Evolutionary conservation across 2,888 invertebrate species (phyloP), one percentile per base, ranked within the genome.

Genomic region (Rhogogaster chlorosoma): DNA sequence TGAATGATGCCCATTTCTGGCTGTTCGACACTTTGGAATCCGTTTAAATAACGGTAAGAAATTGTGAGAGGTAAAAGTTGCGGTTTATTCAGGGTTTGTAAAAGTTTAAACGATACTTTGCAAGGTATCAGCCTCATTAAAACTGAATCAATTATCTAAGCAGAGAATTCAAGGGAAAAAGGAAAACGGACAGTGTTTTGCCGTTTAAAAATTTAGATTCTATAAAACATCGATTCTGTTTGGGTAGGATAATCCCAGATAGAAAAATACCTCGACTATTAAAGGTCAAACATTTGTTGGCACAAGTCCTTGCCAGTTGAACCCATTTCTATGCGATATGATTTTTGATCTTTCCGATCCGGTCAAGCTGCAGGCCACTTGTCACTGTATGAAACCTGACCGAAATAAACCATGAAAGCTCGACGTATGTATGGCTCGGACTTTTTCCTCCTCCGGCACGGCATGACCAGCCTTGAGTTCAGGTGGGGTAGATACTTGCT

Each of bases 401-500:
- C 73, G 42, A 73, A 73, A 73, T 73, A 73, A 73, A 73, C 18
- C 26, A 26, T 26, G 38, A 42, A 29, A 73, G 12, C 12, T 73
- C 45, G 42, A 22, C 45, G 22, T 73, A 45, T 3, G 26, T 38
- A 42, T 32, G 5, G 67, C 15, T 32, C 3, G 73, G 32, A 38
- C 26, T 32, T 77, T 32, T 29, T 18, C 15, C 15, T 18, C n/a
- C 73, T 42, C 45, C 53, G 53, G 53, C 6, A 29, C 53, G 53
- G 53, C 6, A 29, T 15, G 49, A 32, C 29, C 53, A 53, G 29
- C 32, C 77, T 29, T 22, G 77, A 53, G 45, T 77, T 77, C 77
- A 77, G 77, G 29, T 53, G 9, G 77, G 32, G 53, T 29, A 32
- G 77, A 77, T 53, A 77, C n/a, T 77, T 77, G 49, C 32, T 53